phyloP scores from a whole-genome alignment of 2,888 invertebrate genomes.

The Diplazon laetatorius region DNA sequence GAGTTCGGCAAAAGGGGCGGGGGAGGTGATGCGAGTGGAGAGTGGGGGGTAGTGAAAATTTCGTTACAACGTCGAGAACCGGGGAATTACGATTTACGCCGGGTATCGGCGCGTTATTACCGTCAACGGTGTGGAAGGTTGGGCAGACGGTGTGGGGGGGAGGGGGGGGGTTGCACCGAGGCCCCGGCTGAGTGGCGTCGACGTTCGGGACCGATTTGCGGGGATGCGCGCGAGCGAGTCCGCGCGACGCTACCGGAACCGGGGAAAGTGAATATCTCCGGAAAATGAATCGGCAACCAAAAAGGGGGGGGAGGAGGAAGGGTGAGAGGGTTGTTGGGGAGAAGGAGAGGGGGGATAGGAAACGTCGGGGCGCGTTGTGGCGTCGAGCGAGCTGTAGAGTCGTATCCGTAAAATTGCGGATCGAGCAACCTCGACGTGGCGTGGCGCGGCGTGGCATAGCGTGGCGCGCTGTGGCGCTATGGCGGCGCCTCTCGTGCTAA shows the following conservation, averaged over 20 bases:
- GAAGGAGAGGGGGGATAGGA: too few species aligned
- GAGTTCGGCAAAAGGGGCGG: too few species aligned
- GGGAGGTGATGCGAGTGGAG: conserved; percentile 38
- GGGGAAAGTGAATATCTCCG: conserved; percentile 68
- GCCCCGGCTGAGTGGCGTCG: conserved; percentile 35
- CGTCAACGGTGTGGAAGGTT: conserved; percentile 52
- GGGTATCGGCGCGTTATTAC: conserved; percentile 64
- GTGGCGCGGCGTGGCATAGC: conserved; percentile 12
- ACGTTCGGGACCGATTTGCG: conserved; percentile 1
- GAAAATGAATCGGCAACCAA: conserved; percentile 68
- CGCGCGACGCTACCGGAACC: conserved; percentile 57
- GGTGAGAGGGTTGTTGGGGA: too few species aligned
- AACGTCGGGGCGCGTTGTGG: conserved; percentile 4
- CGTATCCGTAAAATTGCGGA: conserved; percentile 65
- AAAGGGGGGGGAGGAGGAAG: conserved; percentile 13
- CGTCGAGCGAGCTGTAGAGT: conserved; percentile 43
- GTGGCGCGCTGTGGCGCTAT: conserved; percentile 9
- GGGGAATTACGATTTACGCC: conserved; percentile 64
- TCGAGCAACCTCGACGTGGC: conserved; percentile 44
- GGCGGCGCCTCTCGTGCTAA: conserved; percentile 58
- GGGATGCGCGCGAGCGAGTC: conserved; percentile 30
- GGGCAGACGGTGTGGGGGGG: conserved; percentile 25
- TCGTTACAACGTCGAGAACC: conserved; percentile 57
- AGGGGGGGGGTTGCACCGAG: conserved; percentile 23
- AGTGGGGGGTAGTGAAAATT: conserved; percentile 36